These are phyloP conservation scores for Drosophila pegasa DNA, from an alignment of 2,888 invertebrate species.

Conservation along the genomic window DNA sequence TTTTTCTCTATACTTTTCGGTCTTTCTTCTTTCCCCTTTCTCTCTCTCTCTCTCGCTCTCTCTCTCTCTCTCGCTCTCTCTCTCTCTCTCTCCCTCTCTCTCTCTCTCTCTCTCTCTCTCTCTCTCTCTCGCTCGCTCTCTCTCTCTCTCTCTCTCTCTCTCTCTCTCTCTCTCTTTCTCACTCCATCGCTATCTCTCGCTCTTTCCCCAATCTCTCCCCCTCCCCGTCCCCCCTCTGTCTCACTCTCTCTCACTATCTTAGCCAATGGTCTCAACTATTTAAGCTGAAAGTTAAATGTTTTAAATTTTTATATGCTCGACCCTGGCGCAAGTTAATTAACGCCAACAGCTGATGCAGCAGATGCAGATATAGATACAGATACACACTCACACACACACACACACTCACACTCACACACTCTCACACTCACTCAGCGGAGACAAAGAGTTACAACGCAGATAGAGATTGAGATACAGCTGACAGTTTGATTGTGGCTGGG, in stretches of 20 bases:
- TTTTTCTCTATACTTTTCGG: no score
- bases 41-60: no score
- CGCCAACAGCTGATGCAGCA: constrained; percentile 15
- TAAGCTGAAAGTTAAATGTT: constrained; percentile 35
- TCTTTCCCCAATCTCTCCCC: neutral
- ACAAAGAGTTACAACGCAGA: constrained; percentile 9
- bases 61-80: no score
- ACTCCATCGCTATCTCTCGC: neutral
- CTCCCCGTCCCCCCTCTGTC: no score
- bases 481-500: constrained; percentile 30
- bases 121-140: neutral
- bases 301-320: constrained; percentile 30
- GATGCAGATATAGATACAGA: constrained; percentile 13
- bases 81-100: no score
- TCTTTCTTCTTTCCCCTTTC: no score
- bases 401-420: constrained; percentile 1
- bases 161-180: neutral
- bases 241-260: no score
- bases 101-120: no score
- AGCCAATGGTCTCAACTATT: constrained; percentile 6
- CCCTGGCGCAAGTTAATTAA: constrained; percentile 38
- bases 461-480: constrained; percentile 32
- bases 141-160: neutral
- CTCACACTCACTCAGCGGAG: constrained; percentile 4
- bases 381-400: constrained; percentile 1